Evolutionary conservation across 2,113 vertebrate genomes (phyloP), one percentile per base, ranked within the genome.

Genomic region (Grammomys dolichurus): DNA sequence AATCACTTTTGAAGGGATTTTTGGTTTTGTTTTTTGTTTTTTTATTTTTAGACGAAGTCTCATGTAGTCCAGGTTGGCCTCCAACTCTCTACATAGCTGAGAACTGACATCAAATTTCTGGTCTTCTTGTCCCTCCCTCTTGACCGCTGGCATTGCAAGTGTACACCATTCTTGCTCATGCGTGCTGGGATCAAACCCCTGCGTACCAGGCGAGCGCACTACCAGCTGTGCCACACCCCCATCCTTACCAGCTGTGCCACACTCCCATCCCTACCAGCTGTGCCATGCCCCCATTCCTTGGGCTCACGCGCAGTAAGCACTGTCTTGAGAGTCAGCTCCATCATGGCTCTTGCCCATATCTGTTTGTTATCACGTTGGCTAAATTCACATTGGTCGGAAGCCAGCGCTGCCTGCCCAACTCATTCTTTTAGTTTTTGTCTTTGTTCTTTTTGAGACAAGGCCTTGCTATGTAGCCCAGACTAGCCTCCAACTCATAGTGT

Each of bases 341-440:
- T 78, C 63, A 63, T 69, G 36, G 3, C 9, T 82, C 89, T 86
- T 16, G 20, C 33, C 46, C 67, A 40, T 92, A 73, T 90, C 51
- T 93, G 22, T 90, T 80, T 70, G 33, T 60, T n/a, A 70, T 46
- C 13, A 2, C 33, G 36, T 48, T 24, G 87, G 36, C 69, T 80
- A 92, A 90, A 85, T 70, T 95, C 46, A 28, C 69, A 51, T 93
- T 81, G 96, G 63, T 67, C 60, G 33, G 75, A 51, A 82, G 24
- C 28, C 78, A 72, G 43, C 80, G 48, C 19, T 24, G 14, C 48
- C 95, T 78, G 31, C 56, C 51, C 63, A 90, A 40, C 22, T 28
- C 63, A 58, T 82, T 46, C 67, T 65, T 26, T 77, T 65, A 36
- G 43, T 43, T 73, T 43, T 89, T 58, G 33, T 28, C 48, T 72